phyloP scores from a whole-genome alignment of 2,888 invertebrate genomes.

The Eupithecia pulchellata region DNA sequence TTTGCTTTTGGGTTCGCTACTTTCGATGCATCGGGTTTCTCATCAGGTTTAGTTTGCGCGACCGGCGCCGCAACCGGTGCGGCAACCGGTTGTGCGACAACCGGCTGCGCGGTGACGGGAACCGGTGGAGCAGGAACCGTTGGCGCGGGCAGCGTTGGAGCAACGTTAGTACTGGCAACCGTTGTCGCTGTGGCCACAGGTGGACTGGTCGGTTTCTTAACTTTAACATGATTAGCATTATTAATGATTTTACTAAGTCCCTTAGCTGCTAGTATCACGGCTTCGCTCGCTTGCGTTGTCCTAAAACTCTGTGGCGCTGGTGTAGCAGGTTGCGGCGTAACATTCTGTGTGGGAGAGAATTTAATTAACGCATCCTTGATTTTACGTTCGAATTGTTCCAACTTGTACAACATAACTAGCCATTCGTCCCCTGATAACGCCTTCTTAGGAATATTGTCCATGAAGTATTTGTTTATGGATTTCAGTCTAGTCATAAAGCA shows the following conservation, averaged over 20 bases:
- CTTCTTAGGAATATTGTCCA: constrained; percentile 72
- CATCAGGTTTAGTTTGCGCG: constrained; percentile 4
- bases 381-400: constrained; percentile 70
- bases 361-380: constrained; percentile 67
- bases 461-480: constrained; percentile 70
- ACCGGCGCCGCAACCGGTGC: neutral
- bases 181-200: constrained; percentile 46
- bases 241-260: constrained; percentile 79
- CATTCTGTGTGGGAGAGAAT: constrained; percentile 53
- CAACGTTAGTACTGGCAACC: constrained; percentile 5
- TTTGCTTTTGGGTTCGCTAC: neutral
- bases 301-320: neutral
- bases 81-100: neutral
- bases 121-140: neutral
- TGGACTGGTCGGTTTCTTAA: constrained; percentile 51
- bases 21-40: constrained; percentile 32
- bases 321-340: constrained; percentile 43
- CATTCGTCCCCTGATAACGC: constrained; percentile 73
- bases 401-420: constrained; percentile 71
- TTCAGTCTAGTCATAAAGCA: constrained; percentile 68
- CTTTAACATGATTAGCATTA: constrained; percentile 63
- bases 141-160: neutral
- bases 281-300: constrained; percentile 64
- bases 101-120: neutral
- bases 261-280: constrained; percentile 77